These are phyloP conservation scores for Eurytoma adleriae DNA, from an alignment of 2,888 invertebrate species.

Conservation along the genomic window DNA sequence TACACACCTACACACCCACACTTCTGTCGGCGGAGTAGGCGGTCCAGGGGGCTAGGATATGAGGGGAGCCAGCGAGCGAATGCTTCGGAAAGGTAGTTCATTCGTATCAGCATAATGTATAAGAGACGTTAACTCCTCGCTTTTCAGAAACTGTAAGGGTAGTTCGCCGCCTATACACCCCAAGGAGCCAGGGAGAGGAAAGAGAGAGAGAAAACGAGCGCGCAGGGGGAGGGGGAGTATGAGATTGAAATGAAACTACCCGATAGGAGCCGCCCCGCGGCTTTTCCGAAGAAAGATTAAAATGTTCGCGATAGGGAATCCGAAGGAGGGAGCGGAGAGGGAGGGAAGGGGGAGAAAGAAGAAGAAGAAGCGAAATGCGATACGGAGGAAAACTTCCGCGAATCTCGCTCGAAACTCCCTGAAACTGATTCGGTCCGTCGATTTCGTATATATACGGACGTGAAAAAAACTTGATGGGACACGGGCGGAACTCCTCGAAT, in stretches of 20 bases:
- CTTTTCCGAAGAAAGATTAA: conserved; percentile 72
- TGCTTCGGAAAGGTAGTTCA: conserved; percentile 62
- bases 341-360: conserved; percentile 49
- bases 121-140: conserved; percentile 66
- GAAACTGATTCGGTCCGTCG: conserved; percentile 56
- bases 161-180: conserved; percentile 52
- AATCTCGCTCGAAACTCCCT: conserved; percentile 46
- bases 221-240: conserved; percentile 55
- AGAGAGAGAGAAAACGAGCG: conserved; percentile 48
- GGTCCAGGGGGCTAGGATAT: conserved; percentile 54
- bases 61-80: conserved; percentile 49
- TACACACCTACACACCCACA: neutral
- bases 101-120: conserved; percentile 71
- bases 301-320: conserved; percentile 62
- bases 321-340: conserved; percentile 39
- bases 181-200: conserved; percentile 3
- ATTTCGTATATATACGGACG: conserved; percentile 53
- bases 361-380: conserved; percentile 41
- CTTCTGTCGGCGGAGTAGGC: conserved; percentile 54
- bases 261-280: conserved; percentile 66
- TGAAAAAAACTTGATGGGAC: conserved; percentile 54
- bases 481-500: conserved; percentile 46
- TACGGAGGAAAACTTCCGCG: conserved; percentile 44
- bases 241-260: conserved; percentile 73
- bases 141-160: conserved; percentile 61